Percentiles rank a stretch among this genome's conserved stretches.
Evolutionary conservation across 2,113 vertebrate species (phyloP).

Genomic region (Grallaria varia): DNA sequence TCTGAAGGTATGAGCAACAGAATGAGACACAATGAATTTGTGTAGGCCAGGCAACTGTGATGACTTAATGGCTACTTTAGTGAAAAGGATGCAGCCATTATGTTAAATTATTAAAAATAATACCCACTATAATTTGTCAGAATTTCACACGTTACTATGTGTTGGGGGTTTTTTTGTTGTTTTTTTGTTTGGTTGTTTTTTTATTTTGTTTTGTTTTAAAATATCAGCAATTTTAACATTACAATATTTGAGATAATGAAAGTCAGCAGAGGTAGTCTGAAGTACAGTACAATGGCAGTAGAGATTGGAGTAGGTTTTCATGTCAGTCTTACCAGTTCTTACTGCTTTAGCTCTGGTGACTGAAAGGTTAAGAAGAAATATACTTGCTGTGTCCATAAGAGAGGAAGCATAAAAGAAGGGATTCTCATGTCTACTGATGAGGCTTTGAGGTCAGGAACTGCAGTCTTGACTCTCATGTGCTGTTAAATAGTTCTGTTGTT

Average conservation of each 20-base stretch:
- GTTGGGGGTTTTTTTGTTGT: too few species aligned
- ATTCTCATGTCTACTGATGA: background rate
- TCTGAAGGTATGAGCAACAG: conserved; percentile 59
- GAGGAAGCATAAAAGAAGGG: background rate
- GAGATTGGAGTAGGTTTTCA: background rate
- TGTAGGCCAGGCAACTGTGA: conserved; percentile 57
- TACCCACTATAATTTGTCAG: conserved; percentile 59
- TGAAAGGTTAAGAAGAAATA: background rate
- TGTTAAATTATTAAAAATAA: conserved; percentile 74
- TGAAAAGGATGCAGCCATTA: conserved; percentile 68
- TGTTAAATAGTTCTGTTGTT: background rate
- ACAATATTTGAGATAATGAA: conserved; percentile 25
- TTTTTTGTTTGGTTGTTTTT: too few species aligned
- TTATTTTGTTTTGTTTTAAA: too few species aligned
- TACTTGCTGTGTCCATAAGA: rapidly evolving
- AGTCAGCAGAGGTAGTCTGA: conserved; percentile 24
- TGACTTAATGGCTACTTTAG: conserved; percentile 72
- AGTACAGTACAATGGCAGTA: background rate
- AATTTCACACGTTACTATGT: conserved; percentile 39
- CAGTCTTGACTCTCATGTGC: background rate
- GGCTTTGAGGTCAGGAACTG: background rate
- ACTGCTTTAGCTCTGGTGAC: background rate
- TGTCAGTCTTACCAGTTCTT: background rate
- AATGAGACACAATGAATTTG: conserved; percentile 61
- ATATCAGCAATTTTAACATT: conserved; percentile 28